phyloP scores from a whole-genome alignment of 2,113 vertebrate species.

The Halcyon senegalensis region DNA sequence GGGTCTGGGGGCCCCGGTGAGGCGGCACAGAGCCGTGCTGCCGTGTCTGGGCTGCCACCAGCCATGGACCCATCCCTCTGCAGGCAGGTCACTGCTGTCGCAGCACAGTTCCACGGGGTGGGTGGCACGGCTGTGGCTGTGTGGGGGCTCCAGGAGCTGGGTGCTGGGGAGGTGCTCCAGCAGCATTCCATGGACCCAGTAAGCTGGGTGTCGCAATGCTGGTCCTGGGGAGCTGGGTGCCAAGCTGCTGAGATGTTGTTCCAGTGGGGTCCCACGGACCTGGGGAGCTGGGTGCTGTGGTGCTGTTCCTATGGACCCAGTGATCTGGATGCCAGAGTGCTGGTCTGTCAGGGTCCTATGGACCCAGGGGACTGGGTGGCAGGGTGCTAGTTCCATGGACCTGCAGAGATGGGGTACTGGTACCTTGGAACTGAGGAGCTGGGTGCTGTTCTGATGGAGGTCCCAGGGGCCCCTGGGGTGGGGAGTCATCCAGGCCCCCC shows the following conservation, averaged over 20 bases:
- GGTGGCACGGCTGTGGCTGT: not conserved
- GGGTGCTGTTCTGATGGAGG: fast-evolving
- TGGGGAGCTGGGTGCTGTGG: fast-evolving
- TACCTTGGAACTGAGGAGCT: fast-evolving
- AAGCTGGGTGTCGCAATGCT: not conserved
- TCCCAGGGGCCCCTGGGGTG: fast-evolving
- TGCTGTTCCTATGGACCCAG: not conserved
- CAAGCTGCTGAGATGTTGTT: not conserved
- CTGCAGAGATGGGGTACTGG: no score
- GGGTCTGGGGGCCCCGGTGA: not conserved
- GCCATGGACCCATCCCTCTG: fast-evolving
- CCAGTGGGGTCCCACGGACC: not conserved
- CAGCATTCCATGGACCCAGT: not conserved
- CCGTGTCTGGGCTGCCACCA: not conserved
- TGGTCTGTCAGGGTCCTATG: not conserved
- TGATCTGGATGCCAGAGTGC: not conserved
- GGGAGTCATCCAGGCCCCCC: no score
- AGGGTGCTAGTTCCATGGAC: not conserved
- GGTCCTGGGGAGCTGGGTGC: not conserved
- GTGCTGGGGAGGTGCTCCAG: not conserved
- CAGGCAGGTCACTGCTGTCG: not conserved
- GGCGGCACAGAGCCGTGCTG: fast-evolving
- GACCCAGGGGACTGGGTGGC: not conserved
- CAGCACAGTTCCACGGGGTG: fast-evolving
- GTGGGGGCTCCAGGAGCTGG: not conserved